Base-by-base conservation (phyloP, 30 jellyfish, hydroid and myxozoan genomes). In the Pelagia noctiluca region DNA sequence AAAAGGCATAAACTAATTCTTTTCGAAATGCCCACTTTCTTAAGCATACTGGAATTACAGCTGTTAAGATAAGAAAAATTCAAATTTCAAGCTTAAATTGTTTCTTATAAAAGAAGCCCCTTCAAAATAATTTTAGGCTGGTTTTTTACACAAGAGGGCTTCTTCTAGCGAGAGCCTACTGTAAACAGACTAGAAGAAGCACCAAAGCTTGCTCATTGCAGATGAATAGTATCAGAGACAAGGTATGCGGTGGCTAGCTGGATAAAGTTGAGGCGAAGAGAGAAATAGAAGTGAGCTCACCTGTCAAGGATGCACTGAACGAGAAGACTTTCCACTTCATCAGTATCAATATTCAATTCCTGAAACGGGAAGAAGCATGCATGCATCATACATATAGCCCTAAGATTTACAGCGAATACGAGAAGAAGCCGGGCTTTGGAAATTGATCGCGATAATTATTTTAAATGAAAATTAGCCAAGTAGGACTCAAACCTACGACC, bases 251-350 rank as follows among this genome's bases (percentile, higher is more conserved):
- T n/a, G n/a, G n/a, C n/a, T n/a, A n/a, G n/a, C n/a, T n/a, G n/a
- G n/a, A n/a, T n/a, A n/a, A n/a, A n/a, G n/a, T n/a, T n/a, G n/a
- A n/a, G n/a, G n/a, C n/a, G n/a, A n/a, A n/a, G 61, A 31, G 37
- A 64, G 32, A 70, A 3, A 42, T 29, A 19, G 24, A 33, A 37
- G 48, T 13, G 38, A 24, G 35, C 90, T 3, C 60, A 94, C 99
- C 90, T 94, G 70, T 94, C 99, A 62, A 94, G 73, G 19, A 94
- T 94, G 83, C 99, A 94, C 60, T 94, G 99, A 2, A 94, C 99
- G 28, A 94, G 97, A 19, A 94, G 88, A 21, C 91, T 52, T 71
- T 94, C 99, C 11, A 94, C 99, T 61, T 94, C 99, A 35, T 81
- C 94, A 11, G 96, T 71, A 78, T 94, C 99, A 35, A 94, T 89